A percentile compares a stretch with the other conserved stretches of the same genome.
These are phyloP conservation scores for Imbricaverruca yamaguchii DNA, from an alignment of 2,888 invertebrate species.

Conservation along the genomic window DNA sequence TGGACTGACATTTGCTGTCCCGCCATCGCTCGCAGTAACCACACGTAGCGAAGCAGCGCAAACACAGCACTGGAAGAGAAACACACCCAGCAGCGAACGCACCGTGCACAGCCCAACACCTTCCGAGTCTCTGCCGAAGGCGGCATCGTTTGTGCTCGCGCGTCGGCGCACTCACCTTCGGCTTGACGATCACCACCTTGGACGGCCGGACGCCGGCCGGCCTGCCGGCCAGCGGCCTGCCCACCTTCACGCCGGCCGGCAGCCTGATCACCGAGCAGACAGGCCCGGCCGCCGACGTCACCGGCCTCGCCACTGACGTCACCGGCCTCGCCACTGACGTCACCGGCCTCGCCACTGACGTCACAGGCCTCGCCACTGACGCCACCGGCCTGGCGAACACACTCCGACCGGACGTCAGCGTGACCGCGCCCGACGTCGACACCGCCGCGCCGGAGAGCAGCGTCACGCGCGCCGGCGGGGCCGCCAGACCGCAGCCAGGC, in stretches of 20 bases:
- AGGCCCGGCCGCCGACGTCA: neutral
- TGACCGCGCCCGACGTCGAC: neutral
- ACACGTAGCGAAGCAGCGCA: too few species aligned
- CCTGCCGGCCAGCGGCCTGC: neutral
- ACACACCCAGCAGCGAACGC: too few species aligned
- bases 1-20: too few species aligned
- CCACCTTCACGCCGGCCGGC: neutral
- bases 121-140: too few species aligned
- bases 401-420: neutral
- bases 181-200: slow-evolving; percentile 3
- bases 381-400: neutral
- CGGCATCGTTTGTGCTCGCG: too few species aligned
- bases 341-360: neutral
- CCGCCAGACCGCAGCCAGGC: neutral
- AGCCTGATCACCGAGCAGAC: neutral
- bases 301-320: neutral
- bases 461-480: neutral
- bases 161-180: neutral
- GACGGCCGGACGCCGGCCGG: neutral
- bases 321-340: neutral
- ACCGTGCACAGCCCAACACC: too few species aligned
- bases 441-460: neutral
- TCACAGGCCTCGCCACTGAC: neutral
- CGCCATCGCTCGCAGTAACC: too few species aligned
- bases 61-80: too few species aligned